Base-by-base conservation (phyloP, 2,888 invertebrate species). In the Diadegma fenestrale region DNA sequence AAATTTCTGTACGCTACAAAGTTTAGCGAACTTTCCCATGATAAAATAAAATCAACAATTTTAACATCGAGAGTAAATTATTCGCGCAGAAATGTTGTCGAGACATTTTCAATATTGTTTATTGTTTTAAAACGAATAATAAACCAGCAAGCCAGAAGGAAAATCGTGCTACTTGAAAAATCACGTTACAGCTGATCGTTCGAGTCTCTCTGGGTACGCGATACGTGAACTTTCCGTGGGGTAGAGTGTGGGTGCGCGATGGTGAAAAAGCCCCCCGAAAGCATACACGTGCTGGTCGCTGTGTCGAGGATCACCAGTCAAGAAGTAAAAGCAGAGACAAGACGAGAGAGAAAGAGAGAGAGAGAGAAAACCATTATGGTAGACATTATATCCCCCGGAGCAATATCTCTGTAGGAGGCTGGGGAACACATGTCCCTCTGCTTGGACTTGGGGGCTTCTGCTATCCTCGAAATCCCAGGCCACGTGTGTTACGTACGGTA, bases 381-480 rank as follows among this genome's bases (percentile, higher is more conserved):
- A 72, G 43, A 63, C 71, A 43, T 68, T 66, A 66, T 79, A 84
- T 87, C 88, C 86, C 88, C 80, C 80, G 82, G 87, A 88, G 87
- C 82, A 89, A 88, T 88, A 87, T 91, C 92, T 91, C 93, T 89
- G 93, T 92, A 93, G 93, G 93, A 93, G 93, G 90, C 91, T 91
- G 89, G 87, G 90, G 89, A 92, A 93, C 93, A 94, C 93, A 91
- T 93, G 93, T 93, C 91, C 89, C 90, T 88, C 91, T 71, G 51
- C 90, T 90, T 90, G 89, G 73, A 41, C 61, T 54, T 41, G 43
- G 63, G 43, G 63, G 48, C 54, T 80, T 72, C 63, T 48, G 41
- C 54, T 30, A 58, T 54, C 26, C 51, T 66, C 71, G 33, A 63
- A 75, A 63, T 63, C 19, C 63, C 30, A 82, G 91, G 91, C 93